phyloP scores from a whole-genome alignment of 2,113 vertebrate genomes.

The Nyctereutes procyonoides region DNA sequence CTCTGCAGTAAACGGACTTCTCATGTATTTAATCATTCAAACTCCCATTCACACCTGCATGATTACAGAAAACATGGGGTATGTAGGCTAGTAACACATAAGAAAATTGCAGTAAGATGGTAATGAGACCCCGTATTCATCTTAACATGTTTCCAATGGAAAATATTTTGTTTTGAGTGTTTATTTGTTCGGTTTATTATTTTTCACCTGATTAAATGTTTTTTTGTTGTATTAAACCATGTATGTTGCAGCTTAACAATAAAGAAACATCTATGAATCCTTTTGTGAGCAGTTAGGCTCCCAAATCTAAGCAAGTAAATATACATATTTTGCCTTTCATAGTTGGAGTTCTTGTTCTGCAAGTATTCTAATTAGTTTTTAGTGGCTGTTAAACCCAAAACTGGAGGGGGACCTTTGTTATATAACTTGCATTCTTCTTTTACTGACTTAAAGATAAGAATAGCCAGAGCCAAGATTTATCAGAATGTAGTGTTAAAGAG shows the following conservation, averaged over 20 bases:
- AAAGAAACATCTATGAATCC: conserved; percentile 83
- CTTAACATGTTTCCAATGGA: conserved; percentile 90
- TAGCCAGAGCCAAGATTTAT: neutral
- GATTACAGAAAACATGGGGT: conserved; percentile 80
- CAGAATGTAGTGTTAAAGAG: neutral
- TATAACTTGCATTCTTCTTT: neutral
- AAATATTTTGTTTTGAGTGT: conserved; percentile 86
- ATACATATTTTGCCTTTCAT: neutral
- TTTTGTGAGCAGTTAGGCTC: conserved; percentile 76
- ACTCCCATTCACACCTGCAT: conserved; percentile 84
- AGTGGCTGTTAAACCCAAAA: neutral
- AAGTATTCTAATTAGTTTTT: neutral
- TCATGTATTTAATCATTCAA: conserved; percentile 80
- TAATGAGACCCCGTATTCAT: conserved; percentile 76
- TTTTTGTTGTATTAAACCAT: conserved; percentile 87
- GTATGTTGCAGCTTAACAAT: conserved; percentile 87
- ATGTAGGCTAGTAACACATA: conserved; percentile 87
- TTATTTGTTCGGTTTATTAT: conserved; percentile 84
- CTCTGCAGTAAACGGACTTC: conserved; percentile 88
- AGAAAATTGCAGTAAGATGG: conserved; percentile 89
- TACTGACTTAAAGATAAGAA: neutral
- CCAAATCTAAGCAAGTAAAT: conserved; percentile 35
- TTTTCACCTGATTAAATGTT: conserved; percentile 84
- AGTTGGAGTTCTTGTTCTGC: neutral
- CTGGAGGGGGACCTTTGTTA: neutral